Percentiles rank a stretch among this genome's conserved stretches.
phyloP scores from a whole-genome alignment of 2,888 invertebrate species.

The Sisyra terminalis region DNA sequence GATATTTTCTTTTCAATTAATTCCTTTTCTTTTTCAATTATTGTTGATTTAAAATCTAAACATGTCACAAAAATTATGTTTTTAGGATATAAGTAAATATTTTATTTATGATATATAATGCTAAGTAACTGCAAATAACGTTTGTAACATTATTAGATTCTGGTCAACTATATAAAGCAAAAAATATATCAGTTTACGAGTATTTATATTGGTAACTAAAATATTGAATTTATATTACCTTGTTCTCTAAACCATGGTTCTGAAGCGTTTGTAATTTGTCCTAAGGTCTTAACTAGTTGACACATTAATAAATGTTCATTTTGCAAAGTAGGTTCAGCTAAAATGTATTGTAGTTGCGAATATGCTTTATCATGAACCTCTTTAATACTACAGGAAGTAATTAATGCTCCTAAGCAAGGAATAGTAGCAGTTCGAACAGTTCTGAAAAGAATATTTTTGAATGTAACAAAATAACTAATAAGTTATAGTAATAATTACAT shows the following conservation, averaged over 20 bases:
- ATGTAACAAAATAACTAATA: too few species aligned
- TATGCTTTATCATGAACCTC: slow-evolving; percentile 38
- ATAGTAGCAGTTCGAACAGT: slow-evolving; percentile 43
- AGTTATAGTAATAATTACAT: slow-evolving; percentile 37
- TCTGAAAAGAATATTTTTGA: slow-evolving; percentile 20
- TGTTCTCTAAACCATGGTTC: slow-evolving; percentile 41
- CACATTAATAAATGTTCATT: slow-evolving; percentile 32
- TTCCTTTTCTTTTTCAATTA: too few species aligned
- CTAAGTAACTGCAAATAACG: too few species aligned
- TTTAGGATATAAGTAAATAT: too few species aligned
- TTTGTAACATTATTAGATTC: too few species aligned
- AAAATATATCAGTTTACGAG: too few species aligned
- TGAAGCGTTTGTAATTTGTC: slow-evolving; percentile 39
- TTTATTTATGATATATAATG: too few species aligned
- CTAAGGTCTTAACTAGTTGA: slow-evolving; percentile 41
- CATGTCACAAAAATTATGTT: too few species aligned
- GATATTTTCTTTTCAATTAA: too few species aligned
- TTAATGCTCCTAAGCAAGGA: slow-evolving; percentile 42
- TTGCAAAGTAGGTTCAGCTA: slow-evolving; percentile 23
- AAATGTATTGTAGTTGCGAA: slow-evolving; percentile 29
- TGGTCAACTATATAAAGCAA: too few species aligned
- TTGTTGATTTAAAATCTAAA: too few species aligned
- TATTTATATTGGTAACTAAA: slow-evolving; percentile 4
- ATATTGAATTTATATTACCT: slow-evolving; percentile 24
- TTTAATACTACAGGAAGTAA: slow-evolving; percentile 28